phyloP scores from a whole-genome alignment of 2,113 vertebrate species.

The Cottus gobio region DNA sequence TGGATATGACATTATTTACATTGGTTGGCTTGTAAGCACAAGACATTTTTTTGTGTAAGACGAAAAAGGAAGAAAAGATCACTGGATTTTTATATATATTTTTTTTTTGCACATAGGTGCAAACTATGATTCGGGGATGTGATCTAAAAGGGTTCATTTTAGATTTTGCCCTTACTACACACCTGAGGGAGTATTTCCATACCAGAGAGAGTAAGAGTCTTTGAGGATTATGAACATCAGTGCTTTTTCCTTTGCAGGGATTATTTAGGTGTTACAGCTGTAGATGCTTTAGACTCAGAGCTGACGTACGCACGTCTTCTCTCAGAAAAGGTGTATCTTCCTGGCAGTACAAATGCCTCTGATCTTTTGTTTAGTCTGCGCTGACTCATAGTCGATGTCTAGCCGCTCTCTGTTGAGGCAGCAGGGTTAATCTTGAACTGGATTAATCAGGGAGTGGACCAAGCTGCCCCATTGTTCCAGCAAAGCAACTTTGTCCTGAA shows the following conservation, averaged over 20 bases:
- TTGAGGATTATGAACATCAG: not conserved
- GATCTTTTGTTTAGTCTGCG: constrained; percentile 51
- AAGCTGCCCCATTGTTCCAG: constrained; percentile 46
- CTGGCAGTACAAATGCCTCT: constrained; percentile 17
- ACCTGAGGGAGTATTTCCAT: too few species aligned
- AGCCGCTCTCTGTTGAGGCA: not conserved
- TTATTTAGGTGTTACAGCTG: not conserved
- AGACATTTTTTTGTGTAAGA: too few species aligned
- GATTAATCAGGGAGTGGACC: constrained; percentile 45
- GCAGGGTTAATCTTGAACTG: constrained; percentile 62
- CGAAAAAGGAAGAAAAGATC: too few species aligned
- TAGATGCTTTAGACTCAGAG: not conserved
- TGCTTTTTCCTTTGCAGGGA: not conserved
- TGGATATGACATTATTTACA: too few species aligned
- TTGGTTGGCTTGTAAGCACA: too few species aligned
- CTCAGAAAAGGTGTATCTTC: constrained; percentile 25
- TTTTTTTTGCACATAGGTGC: too few species aligned
- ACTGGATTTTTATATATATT: too few species aligned
- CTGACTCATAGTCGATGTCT: constrained; percentile 45
- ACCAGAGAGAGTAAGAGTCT: not conserved
- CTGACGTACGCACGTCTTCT: not conserved
- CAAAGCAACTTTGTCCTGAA: constrained; percentile 35
- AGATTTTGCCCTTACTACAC: too few species aligned
- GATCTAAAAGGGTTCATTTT: too few species aligned
- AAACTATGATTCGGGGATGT: too few species aligned